Percentiles rank a stretch among this genome's conserved stretches.
Evolutionary conservation across 2,797 vertebrate species (phyloP).

Genomic region (Hipposideros larvatus): DNA sequence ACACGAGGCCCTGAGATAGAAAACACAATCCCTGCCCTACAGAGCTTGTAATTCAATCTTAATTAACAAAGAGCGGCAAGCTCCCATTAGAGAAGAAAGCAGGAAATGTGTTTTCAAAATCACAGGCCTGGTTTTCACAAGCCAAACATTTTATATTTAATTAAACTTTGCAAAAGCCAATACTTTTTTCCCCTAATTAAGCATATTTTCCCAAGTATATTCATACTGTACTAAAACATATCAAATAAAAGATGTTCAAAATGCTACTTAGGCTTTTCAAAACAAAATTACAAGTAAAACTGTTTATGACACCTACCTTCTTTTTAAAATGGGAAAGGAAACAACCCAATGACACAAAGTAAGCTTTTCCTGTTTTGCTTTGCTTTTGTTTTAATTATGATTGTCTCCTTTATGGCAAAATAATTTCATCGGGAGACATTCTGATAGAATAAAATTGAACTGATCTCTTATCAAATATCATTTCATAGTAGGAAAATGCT

Average conservation of each 20-base stretch:
- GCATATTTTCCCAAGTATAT: constrained; percentile 39
- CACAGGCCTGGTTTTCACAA: constrained; percentile 38
- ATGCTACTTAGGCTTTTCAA: background rate
- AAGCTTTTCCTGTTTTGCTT: background rate
- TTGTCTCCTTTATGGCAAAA: constrained; percentile 42
- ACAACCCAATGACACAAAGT: background rate
- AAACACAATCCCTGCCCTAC: constrained; percentile 25
- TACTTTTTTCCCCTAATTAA: background rate
- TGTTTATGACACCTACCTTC: background rate
- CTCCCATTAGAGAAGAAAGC: constrained; percentile 43
- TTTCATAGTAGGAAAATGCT: constrained; percentile 22
- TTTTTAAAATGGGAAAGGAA: constrained; percentile 49
- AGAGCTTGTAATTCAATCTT: constrained; percentile 66
- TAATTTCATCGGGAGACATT: constrained; percentile 44
- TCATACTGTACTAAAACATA: background rate
- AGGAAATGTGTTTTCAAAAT: constrained; percentile 69
- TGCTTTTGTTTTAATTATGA: background rate
- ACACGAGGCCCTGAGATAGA: constrained; percentile 48
- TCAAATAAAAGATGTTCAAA: background rate
- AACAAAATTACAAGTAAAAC: constrained; percentile 8
- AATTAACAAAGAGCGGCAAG: constrained; percentile 30
- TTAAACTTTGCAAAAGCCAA: constrained; percentile 51
- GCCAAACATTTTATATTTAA: constrained; percentile 59
- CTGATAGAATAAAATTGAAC: constrained; percentile 60
- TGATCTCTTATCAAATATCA: constrained; percentile 9